Percentiles rank a stretch among this genome's conserved stretches.
phyloP scores from a whole-genome alignment of 1,140 invertebrate species.

The Pseudomyrmex cubaensis region DNA sequence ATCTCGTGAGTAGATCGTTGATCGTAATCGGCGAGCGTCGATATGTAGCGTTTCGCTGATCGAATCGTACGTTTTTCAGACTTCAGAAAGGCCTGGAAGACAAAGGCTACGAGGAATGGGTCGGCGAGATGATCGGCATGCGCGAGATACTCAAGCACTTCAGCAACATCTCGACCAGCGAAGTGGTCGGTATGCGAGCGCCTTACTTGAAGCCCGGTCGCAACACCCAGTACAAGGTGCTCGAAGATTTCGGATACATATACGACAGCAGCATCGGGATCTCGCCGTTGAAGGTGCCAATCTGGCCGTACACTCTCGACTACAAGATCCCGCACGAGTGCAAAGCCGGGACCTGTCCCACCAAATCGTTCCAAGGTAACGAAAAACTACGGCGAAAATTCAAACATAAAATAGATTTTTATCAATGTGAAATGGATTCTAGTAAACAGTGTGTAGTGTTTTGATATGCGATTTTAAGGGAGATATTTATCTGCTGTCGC shows the following conservation, averaged over 20 bases:
- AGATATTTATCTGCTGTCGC: slow-evolving; percentile 46
- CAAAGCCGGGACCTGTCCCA: slow-evolving; percentile 95
- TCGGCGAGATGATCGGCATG: slow-evolving; percentile 97
- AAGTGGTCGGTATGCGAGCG: slow-evolving; percentile 95
- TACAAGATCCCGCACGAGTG: slow-evolving; percentile 96
- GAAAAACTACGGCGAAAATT: slow-evolving; percentile 6
- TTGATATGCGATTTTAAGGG: slow-evolving; percentile 24
- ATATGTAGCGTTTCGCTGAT: neutral
- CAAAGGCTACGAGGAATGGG: slow-evolving; percentile 96
- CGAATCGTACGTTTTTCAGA: slow-evolving; percentile 67
- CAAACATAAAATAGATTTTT: neutral
- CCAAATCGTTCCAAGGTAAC: slow-evolving; percentile 94
- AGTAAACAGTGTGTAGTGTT: neutral
- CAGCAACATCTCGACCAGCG: slow-evolving; percentile 92
- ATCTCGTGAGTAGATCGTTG: slow-evolving; percentile 88
- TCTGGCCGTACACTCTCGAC: slow-evolving; percentile 97
- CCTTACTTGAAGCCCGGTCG: slow-evolving; percentile 96
- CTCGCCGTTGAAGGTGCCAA: slow-evolving; percentile 92
- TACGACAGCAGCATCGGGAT: slow-evolving; percentile 96
- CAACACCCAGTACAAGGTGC: slow-evolving; percentile 96
- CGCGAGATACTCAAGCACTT: slow-evolving; percentile 93
- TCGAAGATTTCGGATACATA: slow-evolving; percentile 96
- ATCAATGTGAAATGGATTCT: neutral
- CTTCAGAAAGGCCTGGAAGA: slow-evolving; percentile 93
- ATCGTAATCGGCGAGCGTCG: neutral